Conservation (phyloP, 1,140 invertebrate genomes). For the Apis laboriosa region DNA sequence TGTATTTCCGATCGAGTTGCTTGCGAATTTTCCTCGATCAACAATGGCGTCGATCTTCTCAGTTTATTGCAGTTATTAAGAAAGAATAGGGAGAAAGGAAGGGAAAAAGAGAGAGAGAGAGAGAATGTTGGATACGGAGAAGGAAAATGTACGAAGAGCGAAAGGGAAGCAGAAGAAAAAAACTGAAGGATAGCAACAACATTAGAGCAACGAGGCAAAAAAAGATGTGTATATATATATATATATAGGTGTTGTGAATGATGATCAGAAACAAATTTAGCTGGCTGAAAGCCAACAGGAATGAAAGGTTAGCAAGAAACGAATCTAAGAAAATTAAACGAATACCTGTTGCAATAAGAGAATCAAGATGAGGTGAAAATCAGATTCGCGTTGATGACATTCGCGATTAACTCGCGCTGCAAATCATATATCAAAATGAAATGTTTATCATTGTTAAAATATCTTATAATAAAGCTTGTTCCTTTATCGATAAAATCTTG, state of each 20-base stretch:
- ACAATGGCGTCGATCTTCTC: too few species aligned
- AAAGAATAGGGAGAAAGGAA: too few species aligned
- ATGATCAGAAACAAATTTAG: constrained; percentile 16
- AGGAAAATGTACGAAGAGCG: not conserved
- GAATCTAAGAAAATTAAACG: not conserved
- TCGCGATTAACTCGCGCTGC: not conserved
- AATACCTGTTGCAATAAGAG: not conserved
- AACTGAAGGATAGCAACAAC: not conserved
- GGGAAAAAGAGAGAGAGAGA: too few species aligned
- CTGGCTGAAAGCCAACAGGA: not conserved
- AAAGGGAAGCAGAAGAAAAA: not conserved
- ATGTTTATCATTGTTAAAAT: too few species aligned
- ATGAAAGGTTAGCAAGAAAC: not conserved
- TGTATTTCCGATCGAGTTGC: not conserved
- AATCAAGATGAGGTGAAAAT: not conserved
- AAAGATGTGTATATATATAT: too few species aligned
- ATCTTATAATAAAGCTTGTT: not conserved
- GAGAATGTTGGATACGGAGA: too few species aligned
- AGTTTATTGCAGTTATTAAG: too few species aligned
- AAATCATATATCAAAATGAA: not conserved
- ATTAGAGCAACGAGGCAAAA: not conserved
- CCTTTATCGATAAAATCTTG: not conserved
- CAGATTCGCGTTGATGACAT: constrained; percentile 13
- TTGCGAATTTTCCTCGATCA: not conserved
- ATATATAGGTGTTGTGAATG: not conserved